phyloP scores from a whole-genome alignment of 2,888 invertebrate genomes.

The Vanessa cardui region DNA sequence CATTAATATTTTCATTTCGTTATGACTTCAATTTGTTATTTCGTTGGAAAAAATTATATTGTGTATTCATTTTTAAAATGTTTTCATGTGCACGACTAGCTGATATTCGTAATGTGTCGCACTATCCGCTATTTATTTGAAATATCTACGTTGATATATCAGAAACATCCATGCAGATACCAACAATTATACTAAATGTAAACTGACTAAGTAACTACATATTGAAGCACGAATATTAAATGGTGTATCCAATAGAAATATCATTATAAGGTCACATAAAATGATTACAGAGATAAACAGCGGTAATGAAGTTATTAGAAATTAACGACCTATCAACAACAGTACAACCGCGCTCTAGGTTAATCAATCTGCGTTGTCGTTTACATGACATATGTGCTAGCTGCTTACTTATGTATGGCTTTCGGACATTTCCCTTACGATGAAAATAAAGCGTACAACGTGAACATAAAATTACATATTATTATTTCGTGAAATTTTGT shows the following conservation, averaged over 20 bases:
- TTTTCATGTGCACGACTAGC: too few relatives aligned
- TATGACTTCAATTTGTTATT: background rate
- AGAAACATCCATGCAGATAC: too few relatives aligned
- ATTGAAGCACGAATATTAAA: too few relatives aligned
- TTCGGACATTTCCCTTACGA: conserved; percentile 12
- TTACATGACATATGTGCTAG: conserved; percentile 24
- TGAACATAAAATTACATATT: background rate
- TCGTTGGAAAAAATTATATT: background rate
- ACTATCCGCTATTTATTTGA: too few relatives aligned
- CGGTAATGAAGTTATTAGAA: conserved; percentile 24
- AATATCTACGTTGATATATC: too few relatives aligned
- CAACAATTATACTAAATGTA: too few relatives aligned
- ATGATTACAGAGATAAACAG: conserved; percentile 3
- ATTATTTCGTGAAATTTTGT: background rate
- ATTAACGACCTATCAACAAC: conserved; percentile 27
- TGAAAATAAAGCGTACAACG: background rate
- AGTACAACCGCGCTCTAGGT: conserved; percentile 4
- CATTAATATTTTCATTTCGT: background rate
- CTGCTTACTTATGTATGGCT: conserved; percentile 22
- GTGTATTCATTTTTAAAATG: too few relatives aligned
- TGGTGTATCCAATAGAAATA: too few relatives aligned
- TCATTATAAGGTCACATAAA: background rate
- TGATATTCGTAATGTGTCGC: too few relatives aligned
- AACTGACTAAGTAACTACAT: too few relatives aligned
- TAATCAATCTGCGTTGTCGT: conserved; percentile 30